Percentiles rank a stretch among this genome's conserved stretches.
Conservation (phyloP, 2,113 vertebrate genomes). For the Ailurus styani region DNA sequence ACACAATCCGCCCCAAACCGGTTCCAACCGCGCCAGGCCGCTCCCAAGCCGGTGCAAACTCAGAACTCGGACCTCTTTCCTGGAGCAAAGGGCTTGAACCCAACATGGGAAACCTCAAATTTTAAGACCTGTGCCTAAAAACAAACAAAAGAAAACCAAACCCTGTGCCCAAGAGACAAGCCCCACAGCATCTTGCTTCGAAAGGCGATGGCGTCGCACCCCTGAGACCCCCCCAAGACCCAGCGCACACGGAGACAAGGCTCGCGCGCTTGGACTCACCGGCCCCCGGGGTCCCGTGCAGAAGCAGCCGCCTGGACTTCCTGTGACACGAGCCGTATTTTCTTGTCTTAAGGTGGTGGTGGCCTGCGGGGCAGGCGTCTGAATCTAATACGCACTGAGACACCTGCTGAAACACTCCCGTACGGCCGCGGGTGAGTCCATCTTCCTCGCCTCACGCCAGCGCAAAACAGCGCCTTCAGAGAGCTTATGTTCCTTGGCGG, state of each 20-base stretch:
- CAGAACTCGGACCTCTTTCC: not conserved
- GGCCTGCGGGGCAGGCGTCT: not conserved
- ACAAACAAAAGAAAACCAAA: no score
- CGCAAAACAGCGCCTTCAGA: accelerated
- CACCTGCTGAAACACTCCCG: not conserved
- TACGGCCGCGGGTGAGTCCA: not conserved
- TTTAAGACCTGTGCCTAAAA: not conserved
- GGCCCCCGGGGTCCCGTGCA: not conserved
- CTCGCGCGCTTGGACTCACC: not conserved
- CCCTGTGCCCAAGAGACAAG: not conserved
- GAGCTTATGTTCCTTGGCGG: not conserved
- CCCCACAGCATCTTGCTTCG: not conserved
- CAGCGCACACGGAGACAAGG: not conserved
- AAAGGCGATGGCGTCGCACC: not conserved
- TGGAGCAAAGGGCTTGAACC: not conserved
- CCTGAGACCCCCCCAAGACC: not conserved
- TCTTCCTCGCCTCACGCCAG: not conserved
- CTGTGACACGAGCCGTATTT: not conserved
- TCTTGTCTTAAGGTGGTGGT: not conserved
- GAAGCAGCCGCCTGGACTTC: not conserved
- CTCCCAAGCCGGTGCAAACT: not conserved
- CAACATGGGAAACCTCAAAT: not conserved
- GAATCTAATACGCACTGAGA: no score
- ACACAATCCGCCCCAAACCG: not conserved
- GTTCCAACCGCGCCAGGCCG: not conserved